Conservation (phyloP, 1,140 invertebrate species). For the Drosophila bipectinata region DNA sequence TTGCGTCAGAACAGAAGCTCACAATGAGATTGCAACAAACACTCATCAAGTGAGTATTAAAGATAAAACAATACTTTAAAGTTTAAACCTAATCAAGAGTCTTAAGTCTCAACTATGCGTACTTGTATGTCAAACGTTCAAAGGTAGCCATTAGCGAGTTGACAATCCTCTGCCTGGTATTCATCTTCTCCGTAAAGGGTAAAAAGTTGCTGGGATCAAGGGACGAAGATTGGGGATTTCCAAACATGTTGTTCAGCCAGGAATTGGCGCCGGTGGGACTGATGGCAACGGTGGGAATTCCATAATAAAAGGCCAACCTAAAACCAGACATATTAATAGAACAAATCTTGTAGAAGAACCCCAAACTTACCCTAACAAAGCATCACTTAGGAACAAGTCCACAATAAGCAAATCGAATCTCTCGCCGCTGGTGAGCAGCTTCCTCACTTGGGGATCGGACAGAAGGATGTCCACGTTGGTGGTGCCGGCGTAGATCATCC, state of each 20-base stretch:
- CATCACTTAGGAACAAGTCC: slow-evolving; percentile 78
- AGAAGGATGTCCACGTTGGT: slow-evolving; percentile 73
- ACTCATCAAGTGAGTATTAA: no score
- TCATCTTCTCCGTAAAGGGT: slow-evolving; percentile 85
- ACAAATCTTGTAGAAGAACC: background rate
- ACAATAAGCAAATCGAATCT: slow-evolving; percentile 75
- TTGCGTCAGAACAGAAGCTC: background rate
- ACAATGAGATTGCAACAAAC: no score
- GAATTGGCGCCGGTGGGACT: slow-evolving; percentile 86
- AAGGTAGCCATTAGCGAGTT: slow-evolving; percentile 84
- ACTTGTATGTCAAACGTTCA: slow-evolving; percentile 77
- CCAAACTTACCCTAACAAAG: slow-evolving; percentile 69
- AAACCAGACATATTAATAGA: background rate
- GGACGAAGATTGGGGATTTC: slow-evolving; percentile 87
- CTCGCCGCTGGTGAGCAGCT: slow-evolving; percentile 66
- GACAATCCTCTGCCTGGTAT: slow-evolving; percentile 85
- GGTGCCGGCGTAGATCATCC: slow-evolving; percentile 74
- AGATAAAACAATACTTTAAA: no score
- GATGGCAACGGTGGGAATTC: slow-evolving; percentile 86
- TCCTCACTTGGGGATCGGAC: slow-evolving; percentile 57
- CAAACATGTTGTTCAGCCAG: slow-evolving; percentile 87
- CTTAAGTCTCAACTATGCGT: background rate
- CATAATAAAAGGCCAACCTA: slow-evolving; percentile 85
- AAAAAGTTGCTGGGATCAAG: slow-evolving; percentile 87
- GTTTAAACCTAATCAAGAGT: background rate